Evolutionary conservation across 2,113 vertebrate species (phyloP).

Genomic region (Lonchura striata): DNA sequence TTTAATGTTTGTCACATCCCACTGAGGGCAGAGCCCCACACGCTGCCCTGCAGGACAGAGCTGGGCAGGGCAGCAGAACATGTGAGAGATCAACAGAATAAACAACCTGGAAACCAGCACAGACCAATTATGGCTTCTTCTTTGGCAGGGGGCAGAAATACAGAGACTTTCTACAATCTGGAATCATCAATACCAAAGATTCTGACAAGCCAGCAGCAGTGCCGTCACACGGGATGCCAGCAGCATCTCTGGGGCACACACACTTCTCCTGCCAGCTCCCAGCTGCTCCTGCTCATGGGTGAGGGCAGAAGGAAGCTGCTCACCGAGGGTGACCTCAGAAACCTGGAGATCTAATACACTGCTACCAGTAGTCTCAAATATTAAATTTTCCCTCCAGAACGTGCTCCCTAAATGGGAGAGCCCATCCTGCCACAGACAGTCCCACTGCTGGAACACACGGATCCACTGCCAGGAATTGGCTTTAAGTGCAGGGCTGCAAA

Average conservation of each 20-base stretch:
- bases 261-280: neutral
- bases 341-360: neutral
- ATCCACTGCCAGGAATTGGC: neutral
- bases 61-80: no score
- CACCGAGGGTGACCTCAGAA: neutral
- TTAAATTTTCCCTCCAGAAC: neutral
- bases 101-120: no score
- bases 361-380: neutral
- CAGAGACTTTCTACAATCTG: no score
- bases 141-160: no score
- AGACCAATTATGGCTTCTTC: no score
- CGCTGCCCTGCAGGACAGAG: no score
- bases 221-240: fast-evolving
- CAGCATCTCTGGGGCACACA: neutral
- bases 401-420: neutral
- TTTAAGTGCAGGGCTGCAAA: neutral
- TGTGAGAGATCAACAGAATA: no score
- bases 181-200: no score
- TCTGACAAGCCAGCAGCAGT: fast-evolving
- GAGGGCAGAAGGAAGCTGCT: neutral
- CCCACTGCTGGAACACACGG: fast-evolving
- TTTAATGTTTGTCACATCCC: no score
- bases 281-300: neutral
- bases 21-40: no score
- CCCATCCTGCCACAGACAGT: neutral